Evolutionary conservation across 1,140 invertebrate species (phyloP).

Genomic region (Mylabris phalerata): DNA sequence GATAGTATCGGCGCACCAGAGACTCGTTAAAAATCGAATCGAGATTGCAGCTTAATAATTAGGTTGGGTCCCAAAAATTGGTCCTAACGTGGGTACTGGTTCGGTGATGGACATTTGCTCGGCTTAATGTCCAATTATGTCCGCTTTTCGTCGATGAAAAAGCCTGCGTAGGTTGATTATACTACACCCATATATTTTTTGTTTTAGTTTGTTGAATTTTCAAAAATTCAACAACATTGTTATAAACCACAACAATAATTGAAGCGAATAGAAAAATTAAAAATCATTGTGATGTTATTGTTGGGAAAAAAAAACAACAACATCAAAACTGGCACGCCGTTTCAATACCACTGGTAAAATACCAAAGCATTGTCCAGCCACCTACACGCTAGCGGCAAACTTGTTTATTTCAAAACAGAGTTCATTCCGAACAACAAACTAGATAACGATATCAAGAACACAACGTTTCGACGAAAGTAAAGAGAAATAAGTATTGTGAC

Average conservation of each 20-base stretch:
- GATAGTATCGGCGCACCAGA: neutral
- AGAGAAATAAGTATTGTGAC: slow-evolving; percentile 9
- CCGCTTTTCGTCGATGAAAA: no score
- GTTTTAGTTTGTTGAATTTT: no score
- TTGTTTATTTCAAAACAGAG: slow-evolving; percentile 17
- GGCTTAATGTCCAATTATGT: no score
- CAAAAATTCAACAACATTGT: no score
- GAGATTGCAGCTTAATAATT: neutral
- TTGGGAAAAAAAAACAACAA: slow-evolving; percentile 1
- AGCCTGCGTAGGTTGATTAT: no score
- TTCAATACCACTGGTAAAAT: slow-evolving; percentile 5
- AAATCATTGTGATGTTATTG: neutral
- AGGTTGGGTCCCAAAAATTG: neutral
- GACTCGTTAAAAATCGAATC: neutral
- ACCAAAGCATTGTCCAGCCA: slow-evolving; percentile 14
- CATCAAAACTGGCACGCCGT: neutral
- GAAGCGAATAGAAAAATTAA: no score
- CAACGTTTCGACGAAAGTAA: slow-evolving; percentile 8
- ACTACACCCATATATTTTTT: no score
- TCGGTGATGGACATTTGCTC: no score
- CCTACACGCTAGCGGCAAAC: slow-evolving; percentile 15
- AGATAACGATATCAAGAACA: slow-evolving; percentile 16
- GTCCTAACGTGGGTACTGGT: no score
- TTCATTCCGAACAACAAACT: slow-evolving; percentile 10
- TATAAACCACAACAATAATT: no score